phyloP scores from a whole-genome alignment of 2,113 vertebrate genomes.

The Eurystomus gularis region DNA sequence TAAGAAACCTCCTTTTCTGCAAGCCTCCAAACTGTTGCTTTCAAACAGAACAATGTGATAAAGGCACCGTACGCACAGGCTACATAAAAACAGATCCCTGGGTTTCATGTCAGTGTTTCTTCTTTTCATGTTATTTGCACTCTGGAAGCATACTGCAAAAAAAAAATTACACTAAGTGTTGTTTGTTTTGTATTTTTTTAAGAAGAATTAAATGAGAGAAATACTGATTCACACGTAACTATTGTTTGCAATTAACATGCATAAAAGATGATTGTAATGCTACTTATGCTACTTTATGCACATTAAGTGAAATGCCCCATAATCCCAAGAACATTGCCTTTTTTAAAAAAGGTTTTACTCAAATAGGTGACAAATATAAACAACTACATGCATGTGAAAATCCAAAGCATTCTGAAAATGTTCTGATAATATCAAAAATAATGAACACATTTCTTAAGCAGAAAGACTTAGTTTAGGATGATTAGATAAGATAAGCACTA shows the following conservation, averaged over 20 bases:
- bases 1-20: background rate
- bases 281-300: background rate
- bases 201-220: background rate
- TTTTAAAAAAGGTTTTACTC: background rate
- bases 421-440: background rate
- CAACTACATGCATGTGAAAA: background rate
- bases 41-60: background rate
- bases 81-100: background rate
- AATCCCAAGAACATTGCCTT: background rate
- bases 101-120: background rate
- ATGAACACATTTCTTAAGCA: background rate
- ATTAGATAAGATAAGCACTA: rapidly evolving
- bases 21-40: background rate
- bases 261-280: background rate
- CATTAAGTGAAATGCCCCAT: background rate
- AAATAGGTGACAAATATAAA: background rate
- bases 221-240: background rate
- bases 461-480: background rate
- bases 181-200: background rate
- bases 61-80: rapidly evolving
- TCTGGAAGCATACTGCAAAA: background rate
- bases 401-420: background rate
- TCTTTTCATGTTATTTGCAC: background rate
- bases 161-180: too few relatives aligned
- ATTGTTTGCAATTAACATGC: background rate